These are phyloP conservation scores for Melinaea marsaeus DNA, from an alignment of 2,888 invertebrate species.

Conservation along the genomic window DNA sequence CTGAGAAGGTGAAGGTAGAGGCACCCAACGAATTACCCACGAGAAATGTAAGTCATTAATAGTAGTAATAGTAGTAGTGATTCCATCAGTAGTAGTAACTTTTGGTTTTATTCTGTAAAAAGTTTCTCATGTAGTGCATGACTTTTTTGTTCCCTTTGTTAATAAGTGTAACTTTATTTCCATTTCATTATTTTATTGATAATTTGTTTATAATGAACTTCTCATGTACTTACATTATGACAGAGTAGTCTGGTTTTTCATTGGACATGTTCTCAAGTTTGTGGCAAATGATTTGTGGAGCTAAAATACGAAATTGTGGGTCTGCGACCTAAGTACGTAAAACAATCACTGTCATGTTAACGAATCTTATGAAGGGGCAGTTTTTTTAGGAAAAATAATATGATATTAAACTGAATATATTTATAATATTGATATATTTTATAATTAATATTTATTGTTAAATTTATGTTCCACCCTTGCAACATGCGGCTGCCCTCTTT, in stretches of 20 bases:
- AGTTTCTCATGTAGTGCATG: too few relatives aligned
- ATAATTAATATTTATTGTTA: too few relatives aligned
- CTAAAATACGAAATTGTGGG: constrained; percentile 3
- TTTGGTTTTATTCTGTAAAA: too few relatives aligned
- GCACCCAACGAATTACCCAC: constrained; percentile 53
- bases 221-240: constrained; percentile 33
- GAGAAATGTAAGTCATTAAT: constrained; percentile 37
- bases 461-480: too few relatives aligned
- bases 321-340: not conserved
- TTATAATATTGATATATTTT: too few relatives aligned
- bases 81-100: too few relatives aligned
- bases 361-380: too few relatives aligned
- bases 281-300: constrained; percentile 3
- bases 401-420: too few relatives aligned
- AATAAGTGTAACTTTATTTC: not conserved
- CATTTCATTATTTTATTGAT: not conserved
- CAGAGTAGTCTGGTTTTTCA: not conserved
- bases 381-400: too few relatives aligned
- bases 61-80: constrained; percentile 10
- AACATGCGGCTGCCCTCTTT: too few relatives aligned
- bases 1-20: constrained; percentile 42
- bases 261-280: not conserved
- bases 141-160: too few relatives aligned
- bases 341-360: not conserved
- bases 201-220: constrained; percentile 3